Percentiles rank a stretch among this genome's conserved stretches.
These are phyloP conservation scores for Microctenopoma steveboyesi DNA, from an alignment of 2,797 vertebrate genomes.

Conservation along the genomic window DNA sequence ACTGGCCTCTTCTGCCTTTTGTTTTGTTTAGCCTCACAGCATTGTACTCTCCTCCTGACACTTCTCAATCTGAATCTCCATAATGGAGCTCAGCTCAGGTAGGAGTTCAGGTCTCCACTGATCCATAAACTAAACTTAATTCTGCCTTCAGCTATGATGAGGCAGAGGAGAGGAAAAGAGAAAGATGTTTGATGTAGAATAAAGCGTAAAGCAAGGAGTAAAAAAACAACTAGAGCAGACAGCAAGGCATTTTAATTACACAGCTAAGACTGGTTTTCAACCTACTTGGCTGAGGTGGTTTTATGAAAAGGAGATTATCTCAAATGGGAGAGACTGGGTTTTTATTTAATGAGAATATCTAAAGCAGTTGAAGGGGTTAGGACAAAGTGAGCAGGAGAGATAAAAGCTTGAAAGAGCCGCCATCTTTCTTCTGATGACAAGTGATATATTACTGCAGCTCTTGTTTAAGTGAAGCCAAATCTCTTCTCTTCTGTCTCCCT, in stretches of 20 bases:
- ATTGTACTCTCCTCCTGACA: neutral
- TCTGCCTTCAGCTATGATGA: conserved; percentile 17
- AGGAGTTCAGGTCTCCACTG: conserved; percentile 19
- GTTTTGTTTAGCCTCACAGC: conserved; percentile 21
- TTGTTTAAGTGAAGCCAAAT: neutral
- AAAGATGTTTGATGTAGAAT: conserved; percentile 18
- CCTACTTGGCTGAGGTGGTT: conserved; percentile 36
- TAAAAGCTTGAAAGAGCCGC: conserved; percentile 20
- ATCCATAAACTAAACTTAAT: conserved; percentile 41
- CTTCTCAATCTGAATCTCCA: conserved; percentile 29
- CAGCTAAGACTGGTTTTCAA: conserved; percentile 45
- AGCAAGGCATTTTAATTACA: conserved; percentile 52
- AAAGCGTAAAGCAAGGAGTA: conserved; percentile 24
- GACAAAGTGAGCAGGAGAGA: conserved; percentile 13
- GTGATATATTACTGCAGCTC: conserved; percentile 1
- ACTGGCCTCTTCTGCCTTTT: conserved; percentile 4
- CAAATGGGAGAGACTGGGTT: conserved; percentile 32
- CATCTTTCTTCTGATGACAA: conserved; percentile 3
- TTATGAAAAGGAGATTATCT: conserved; percentile 59
- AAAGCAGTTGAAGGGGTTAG: conserved; percentile 4
- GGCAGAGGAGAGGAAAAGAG: neutral
- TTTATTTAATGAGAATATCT: conserved; percentile 53
- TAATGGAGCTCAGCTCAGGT: conserved; percentile 22
- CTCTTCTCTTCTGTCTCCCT: conserved; percentile 23
- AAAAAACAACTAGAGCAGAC: conserved; percentile 12